Base-by-base conservation (phyloP, 2,797 vertebrate species). In the Enteromius fasciolatus region DNA sequence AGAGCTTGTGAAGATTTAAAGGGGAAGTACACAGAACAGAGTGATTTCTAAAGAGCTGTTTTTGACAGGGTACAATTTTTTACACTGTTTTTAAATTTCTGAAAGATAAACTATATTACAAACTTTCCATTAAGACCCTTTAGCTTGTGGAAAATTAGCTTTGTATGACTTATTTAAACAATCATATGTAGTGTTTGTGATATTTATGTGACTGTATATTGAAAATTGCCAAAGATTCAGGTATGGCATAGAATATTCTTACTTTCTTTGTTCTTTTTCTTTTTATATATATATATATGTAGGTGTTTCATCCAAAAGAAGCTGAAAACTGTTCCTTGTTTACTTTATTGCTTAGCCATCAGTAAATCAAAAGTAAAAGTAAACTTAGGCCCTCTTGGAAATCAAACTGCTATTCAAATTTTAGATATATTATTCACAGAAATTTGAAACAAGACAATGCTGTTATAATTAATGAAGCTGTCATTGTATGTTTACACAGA, bases 401-500 rank as follows among this genome's bases (percentile, higher is more conserved):
- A 63, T 61, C 52, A 76, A 28, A 76, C 15, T 44, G 23, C 14
- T 76, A 4, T 25, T 76, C 23, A 44, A 28, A 41, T 41, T 28
- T 41, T 4, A 18, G 61, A 44, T 59, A 46, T 20, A 36, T 31
- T 54, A 39, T 39, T 76, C 6, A 9, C 20, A 39, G 11, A 63
- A 46, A 59, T 46, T 3, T 63, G 14, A 76, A 63, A 46, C 15
- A 11, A 12, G 28, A 52, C 5, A 74, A 54, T 46, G 17, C 23
- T 41, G 44, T 76, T 46, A 18, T 63, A 63, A 44, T 46, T 31
- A 63, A 63, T 63, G 39, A 76, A 46, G 57, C 15, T 63, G 74
- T 28, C 36, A 76, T 36, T 76, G 12, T 14, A 69, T 5, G 31
- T 75, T 75, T 75, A 57, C 72, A 39, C 11, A 15, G 20, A 23